Base-by-base conservation (phyloP, 2,113 vertebrate genomes). In the Rhinogobius similis region DNA sequence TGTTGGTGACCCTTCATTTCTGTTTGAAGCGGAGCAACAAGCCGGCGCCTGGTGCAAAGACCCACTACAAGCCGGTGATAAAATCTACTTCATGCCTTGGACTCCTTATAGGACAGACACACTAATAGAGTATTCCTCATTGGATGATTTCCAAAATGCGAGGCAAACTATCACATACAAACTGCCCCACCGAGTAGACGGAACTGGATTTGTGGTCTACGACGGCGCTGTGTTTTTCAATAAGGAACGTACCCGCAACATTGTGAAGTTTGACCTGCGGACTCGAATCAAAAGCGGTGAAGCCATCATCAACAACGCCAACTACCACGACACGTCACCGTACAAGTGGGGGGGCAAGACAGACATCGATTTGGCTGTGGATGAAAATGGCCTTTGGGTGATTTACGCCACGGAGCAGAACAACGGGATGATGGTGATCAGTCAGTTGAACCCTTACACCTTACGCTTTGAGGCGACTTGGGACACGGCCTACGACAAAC, bases 41-140 rank as follows among this genome's bases (percentile, higher is more conserved):
- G 97, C 97, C n/a, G 98, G 98, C 72, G 95, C 98, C 86, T 99
- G 98, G 98, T 99, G 98, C 92, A 98, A 98, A 93, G 98, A 99
- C 88, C 97, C 98, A 62, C 96, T 99, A 62, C 98, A 99, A 91
- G 96, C 98, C 38, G 97, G 94, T 75, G 98, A 99, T 93, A 99
- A 99, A 94, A 97, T 98, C 89, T 99, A 98, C 93, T 98, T 98
- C 90, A 99, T 99, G 97, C 97, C 98, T 67, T 99, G 98, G 98
- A 99, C 97, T 84, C 97, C 98, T 0, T 99, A 99, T 70, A 95
- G 98, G 86, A 99, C 98, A 1, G 98, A 99, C 88, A 99, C 96
- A 44, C 92, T 99, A 73, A 98, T 98, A 84, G 98, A 99, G 82
- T 99, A 95, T 52, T 95, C 96, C 67, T 98, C 98, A 32, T 88